Evolutionary conservation across 2,113 vertebrate genomes (phyloP).

Genomic region (Vulpes lagopus): DNA sequence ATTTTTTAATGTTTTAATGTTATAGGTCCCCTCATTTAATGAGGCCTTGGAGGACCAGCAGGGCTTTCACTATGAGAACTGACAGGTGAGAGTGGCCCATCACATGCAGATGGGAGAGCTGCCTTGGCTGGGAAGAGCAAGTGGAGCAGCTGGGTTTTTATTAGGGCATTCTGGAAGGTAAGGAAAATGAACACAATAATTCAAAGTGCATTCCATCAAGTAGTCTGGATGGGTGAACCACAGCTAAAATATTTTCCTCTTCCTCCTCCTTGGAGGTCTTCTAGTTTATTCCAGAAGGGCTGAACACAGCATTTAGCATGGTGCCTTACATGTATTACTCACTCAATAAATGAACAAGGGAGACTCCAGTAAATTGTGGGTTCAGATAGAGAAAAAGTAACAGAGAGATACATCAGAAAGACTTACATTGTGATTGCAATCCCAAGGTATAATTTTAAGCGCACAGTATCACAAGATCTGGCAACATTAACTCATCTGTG

Average conservation of each 20-base stretch:
- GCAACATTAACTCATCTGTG: background rate
- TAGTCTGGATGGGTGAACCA: background rate
- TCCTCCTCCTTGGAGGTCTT: background rate
- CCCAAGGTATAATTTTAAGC: background rate
- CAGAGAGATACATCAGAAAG: background rate
- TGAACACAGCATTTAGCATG: background rate
- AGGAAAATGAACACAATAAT: slow-evolving; percentile 22
- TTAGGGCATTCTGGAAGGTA: background rate
- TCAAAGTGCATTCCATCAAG: background rate
- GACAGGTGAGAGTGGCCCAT: background rate
- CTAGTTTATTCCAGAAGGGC: slow-evolving; percentile 17
- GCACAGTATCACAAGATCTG: background rate
- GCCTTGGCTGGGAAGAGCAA: background rate
- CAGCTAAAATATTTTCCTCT: background rate
- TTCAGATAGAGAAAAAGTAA: background rate
- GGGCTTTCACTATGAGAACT: background rate
- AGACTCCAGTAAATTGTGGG: background rate
- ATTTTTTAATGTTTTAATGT: background rate
- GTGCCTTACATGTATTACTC: background rate
- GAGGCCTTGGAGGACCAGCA: background rate
- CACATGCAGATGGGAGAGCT: background rate
- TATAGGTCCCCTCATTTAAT: background rate
- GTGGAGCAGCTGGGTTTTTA: background rate
- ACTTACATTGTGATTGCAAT: background rate
- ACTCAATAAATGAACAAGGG: slow-evolving; percentile 16